phyloP scores from a whole-genome alignment of 1,140 invertebrate genomes.

The Vanessa atalanta region DNA sequence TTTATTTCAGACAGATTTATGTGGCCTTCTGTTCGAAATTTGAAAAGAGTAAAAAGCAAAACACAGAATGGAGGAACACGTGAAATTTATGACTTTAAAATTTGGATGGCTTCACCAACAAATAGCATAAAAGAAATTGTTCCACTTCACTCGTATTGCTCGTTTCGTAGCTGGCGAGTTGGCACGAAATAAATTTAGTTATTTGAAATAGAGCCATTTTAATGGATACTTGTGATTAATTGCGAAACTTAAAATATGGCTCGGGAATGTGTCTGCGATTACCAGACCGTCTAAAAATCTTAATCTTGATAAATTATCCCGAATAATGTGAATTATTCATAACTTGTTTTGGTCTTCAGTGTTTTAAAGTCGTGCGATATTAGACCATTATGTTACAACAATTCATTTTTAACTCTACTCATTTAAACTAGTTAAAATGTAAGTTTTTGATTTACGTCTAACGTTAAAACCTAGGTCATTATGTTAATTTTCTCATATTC shows the following conservation, averaged over 20 bases:
- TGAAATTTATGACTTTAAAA: slow-evolving; percentile 43
- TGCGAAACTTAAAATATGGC: slow-evolving; percentile 11
- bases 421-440: too few relatives aligned
- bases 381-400: too few relatives aligned
- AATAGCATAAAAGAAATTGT: slow-evolving; percentile 35
- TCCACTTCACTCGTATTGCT: slow-evolving; percentile 18
- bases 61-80: slow-evolving; percentile 35
- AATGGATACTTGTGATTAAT: slow-evolving; percentile 33
- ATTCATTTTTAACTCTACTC: too few relatives aligned
- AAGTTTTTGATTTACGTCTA: too few relatives aligned
- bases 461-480: too few relatives aligned
- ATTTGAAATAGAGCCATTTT: slow-evolving; percentile 37
- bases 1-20: slow-evolving; percentile 32
- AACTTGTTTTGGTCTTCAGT: too few relatives aligned
- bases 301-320: slow-evolving; percentile 5
- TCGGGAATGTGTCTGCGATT: slow-evolving; percentile 5
- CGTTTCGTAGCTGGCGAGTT: slow-evolving; percentile 27
- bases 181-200: slow-evolving; percentile 41
- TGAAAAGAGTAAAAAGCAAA: slow-evolving; percentile 17
- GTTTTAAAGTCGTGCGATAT: neutral
- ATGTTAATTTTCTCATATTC: too few relatives aligned
- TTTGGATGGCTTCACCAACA: slow-evolving; percentile 41
- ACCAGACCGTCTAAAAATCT: slow-evolving; percentile 8
- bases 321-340: neutral
- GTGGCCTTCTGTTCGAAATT: slow-evolving; percentile 22